These are phyloP conservation scores for Gymnothorax reevesii DNA, from an alignment of 2,797 vertebrate species.

Conservation along the genomic window DNA sequence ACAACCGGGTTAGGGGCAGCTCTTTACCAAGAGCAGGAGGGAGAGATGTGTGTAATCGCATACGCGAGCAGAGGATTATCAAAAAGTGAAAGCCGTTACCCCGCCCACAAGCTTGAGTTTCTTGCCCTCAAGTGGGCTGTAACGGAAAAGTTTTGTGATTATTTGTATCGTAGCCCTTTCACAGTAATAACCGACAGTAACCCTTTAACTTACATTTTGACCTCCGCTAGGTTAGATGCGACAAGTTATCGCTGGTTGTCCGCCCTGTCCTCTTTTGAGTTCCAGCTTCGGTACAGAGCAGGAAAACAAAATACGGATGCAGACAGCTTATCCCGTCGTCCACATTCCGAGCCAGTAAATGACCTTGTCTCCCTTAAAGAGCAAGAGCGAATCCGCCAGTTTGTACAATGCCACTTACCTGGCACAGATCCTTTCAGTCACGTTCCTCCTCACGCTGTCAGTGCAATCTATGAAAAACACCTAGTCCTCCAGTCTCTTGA, in stretches of 20 bases:
- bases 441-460: slow-evolving; percentile 8
- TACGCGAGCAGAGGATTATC: background rate
- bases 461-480: slow-evolving; percentile 31
- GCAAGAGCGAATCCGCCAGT: slow-evolving; percentile 29
- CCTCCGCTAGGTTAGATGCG: too few species aligned
- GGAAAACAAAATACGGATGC: slow-evolving; percentile 33
- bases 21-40: background rate
- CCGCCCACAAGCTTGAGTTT: background rate
- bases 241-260: too few species aligned
- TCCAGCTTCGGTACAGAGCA: slow-evolving; percentile 33
- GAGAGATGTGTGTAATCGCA: background rate
- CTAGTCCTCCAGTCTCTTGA: background rate
- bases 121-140: background rate
- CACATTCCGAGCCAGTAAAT: slow-evolving; percentile 18
- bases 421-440: slow-evolving; percentile 2
- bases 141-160: background rate
- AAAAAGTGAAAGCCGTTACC: background rate
- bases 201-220: too few species aligned
- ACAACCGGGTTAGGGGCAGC: background rate
- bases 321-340: slow-evolving; percentile 33
- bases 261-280: slow-evolving; percentile 32
- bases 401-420: slow-evolving; percentile 27
- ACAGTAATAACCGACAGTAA: background rate
- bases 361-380: slow-evolving; percentile 33
- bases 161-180: background rate